Conservation (phyloP, 2,797 vertebrate genomes). For the Anabacerthia variegaticeps region DNA sequence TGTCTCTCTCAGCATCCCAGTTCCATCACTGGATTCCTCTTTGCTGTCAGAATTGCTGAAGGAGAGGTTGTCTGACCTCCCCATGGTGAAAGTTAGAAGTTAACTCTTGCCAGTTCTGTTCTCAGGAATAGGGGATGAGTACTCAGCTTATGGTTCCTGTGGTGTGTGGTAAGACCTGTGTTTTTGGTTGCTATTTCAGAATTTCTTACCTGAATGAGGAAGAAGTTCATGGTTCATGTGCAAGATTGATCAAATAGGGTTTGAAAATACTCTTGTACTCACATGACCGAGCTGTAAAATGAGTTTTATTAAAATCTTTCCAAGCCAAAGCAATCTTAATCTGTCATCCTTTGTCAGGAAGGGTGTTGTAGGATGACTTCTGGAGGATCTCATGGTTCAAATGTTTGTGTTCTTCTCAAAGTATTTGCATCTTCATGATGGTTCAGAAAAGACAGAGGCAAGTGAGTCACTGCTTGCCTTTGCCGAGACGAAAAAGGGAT, state of each 20-base stretch:
- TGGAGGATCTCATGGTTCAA: background rate
- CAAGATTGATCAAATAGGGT: background rate
- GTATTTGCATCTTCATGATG: background rate
- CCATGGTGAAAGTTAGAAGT: background rate
- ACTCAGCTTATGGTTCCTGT: background rate
- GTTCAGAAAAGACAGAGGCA: background rate
- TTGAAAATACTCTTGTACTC: background rate
- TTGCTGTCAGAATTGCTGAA: background rate
- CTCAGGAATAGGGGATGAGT: background rate
- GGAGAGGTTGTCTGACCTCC: background rate
- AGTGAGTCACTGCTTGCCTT: background rate
- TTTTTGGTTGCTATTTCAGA: background rate
- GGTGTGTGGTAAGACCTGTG: background rate
- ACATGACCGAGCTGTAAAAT: background rate
- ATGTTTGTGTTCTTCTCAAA: background rate
- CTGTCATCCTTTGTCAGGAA: background rate
- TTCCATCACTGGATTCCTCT: background rate
- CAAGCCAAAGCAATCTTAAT: background rate
- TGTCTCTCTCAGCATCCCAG: background rate
- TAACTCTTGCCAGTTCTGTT: background rate
- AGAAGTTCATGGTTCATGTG: background rate
- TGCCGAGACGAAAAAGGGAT: background rate
- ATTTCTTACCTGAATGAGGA: background rate
- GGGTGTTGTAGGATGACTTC: background rate
- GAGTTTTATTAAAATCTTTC: background rate